Evolutionary conservation across 1,140 invertebrate species (phyloP).

Genomic region (Ctenoplectra terminalis): DNA sequence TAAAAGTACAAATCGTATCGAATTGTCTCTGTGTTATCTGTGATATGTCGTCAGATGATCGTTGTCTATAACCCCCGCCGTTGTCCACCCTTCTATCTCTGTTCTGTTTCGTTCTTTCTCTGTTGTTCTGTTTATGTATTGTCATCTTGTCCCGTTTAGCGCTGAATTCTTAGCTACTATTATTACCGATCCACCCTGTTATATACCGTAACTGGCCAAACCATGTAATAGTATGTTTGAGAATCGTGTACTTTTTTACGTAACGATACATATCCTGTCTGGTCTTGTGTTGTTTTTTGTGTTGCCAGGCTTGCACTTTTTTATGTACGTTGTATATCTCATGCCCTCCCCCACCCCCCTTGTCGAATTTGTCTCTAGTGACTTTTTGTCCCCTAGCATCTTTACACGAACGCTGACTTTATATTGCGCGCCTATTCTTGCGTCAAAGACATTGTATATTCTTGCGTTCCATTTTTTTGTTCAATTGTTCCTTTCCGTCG

Average conservation of each 20-base stretch:
- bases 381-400: conserved; percentile 59
- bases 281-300: conserved; percentile 80
- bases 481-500: conserved; percentile 60
- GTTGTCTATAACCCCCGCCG: conserved; percentile 65
- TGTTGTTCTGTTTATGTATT: conserved; percentile 76
- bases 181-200: not conserved
- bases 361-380: conserved; percentile 77
- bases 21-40: conserved; percentile 76
- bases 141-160: conserved; percentile 78
- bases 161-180: conserved; percentile 64
- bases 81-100: conserved; percentile 8
- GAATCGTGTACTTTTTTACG: conserved; percentile 69
- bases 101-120: conserved; percentile 48
- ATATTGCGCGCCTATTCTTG: conserved; percentile 67
- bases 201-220: conserved; percentile 54
- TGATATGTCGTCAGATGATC: conserved; percentile 80
- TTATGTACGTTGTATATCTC: conserved; percentile 66
- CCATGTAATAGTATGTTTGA: conserved; percentile 64
- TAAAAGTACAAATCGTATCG: conserved; percentile 63
- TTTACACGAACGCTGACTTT: conserved; percentile 65
- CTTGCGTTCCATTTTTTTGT: conserved; percentile 62
- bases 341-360: conserved; percentile 1
- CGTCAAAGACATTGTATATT: conserved; percentile 55
- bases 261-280: conserved; percentile 52
- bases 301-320: conserved; percentile 80